Conservation (phyloP, 2,888 invertebrate species). For the Norana najaformis region DNA sequence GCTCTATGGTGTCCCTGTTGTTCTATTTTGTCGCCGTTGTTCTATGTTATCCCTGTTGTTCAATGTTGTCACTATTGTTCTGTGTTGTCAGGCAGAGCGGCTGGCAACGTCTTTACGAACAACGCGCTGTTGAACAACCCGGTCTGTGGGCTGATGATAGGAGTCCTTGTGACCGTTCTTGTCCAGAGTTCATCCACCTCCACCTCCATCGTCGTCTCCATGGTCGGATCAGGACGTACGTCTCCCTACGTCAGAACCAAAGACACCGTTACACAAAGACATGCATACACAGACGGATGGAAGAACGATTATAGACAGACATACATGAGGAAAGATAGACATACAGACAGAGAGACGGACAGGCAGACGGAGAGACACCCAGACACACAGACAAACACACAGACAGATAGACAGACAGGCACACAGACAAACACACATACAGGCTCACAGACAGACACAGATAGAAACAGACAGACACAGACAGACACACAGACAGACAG, state of each 20-base stretch:
- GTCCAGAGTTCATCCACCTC: slow-evolving; percentile 67
- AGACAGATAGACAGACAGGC: neutral
- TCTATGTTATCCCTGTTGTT: neutral
- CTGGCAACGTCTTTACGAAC: slow-evolving; percentile 48
- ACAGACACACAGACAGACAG: too few species aligned
- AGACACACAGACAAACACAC: neutral
- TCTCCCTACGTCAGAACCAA: neutral
- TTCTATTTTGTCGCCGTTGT: neutral
- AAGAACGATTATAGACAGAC: neutral
- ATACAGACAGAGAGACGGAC: neutral
- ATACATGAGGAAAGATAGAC: neutral
- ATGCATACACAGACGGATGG: neutral
- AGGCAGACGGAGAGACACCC: neutral
- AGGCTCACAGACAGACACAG: neutral
- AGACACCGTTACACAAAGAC: neutral
- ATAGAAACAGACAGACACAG: neutral
- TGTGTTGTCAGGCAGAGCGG: slow-evolving; percentile 33
- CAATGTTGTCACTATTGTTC: neutral
- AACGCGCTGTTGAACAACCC: slow-evolving; percentile 65
- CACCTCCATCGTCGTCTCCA: slow-evolving; percentile 61
- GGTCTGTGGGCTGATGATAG: slow-evolving; percentile 67
- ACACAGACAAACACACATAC: neutral
- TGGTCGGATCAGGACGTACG: slow-evolving; percentile 58
- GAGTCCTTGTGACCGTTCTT: slow-evolving; percentile 66
- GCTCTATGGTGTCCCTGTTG: neutral